Percentiles rank a stretch among this genome's conserved stretches.
Evolutionary conservation across 2,113 vertebrate genomes (phyloP).

Genomic region (Edolisoma coerulescens): DNA sequence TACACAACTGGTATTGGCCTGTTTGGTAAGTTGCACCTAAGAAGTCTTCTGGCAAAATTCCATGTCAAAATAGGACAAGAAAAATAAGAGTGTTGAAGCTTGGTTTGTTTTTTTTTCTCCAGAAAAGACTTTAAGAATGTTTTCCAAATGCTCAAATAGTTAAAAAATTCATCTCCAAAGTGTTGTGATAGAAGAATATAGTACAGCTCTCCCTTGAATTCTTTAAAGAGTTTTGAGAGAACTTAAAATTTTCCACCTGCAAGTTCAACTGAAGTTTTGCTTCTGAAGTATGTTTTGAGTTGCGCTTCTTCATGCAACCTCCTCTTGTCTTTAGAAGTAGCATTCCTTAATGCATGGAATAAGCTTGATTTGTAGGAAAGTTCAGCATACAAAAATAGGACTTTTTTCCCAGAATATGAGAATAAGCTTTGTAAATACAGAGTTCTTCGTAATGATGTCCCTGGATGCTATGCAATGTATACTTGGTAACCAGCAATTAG

Average conservation of each 20-base stretch:
- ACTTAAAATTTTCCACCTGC: neutral
- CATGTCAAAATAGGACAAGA: neutral
- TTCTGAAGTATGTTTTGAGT: neutral
- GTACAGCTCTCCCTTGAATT: neutral
- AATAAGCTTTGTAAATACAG: neutral
- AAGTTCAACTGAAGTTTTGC: neutral
- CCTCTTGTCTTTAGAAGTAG: neutral
- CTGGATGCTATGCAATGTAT: neutral
- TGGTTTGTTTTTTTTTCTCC: neutral
- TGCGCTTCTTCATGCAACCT: neutral
- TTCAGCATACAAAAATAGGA: neutral
- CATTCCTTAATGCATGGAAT: neutral
- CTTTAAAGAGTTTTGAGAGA: neutral
- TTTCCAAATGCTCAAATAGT: neutral
- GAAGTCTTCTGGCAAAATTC: neutral
- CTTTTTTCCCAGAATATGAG: neutral
- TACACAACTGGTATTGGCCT: conserved; percentile 92
- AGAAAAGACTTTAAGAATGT: neutral
- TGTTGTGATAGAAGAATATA: neutral
- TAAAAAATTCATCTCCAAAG: neutral
- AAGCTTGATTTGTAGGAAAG: neutral
- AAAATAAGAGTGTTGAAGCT: neutral
- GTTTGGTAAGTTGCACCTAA: conserved; percentile 84
- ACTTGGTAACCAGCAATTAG: neutral
- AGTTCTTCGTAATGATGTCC: neutral